Conservation (phyloP, 2,113 vertebrate species). For the Porphyrio hochstetteri region DNA sequence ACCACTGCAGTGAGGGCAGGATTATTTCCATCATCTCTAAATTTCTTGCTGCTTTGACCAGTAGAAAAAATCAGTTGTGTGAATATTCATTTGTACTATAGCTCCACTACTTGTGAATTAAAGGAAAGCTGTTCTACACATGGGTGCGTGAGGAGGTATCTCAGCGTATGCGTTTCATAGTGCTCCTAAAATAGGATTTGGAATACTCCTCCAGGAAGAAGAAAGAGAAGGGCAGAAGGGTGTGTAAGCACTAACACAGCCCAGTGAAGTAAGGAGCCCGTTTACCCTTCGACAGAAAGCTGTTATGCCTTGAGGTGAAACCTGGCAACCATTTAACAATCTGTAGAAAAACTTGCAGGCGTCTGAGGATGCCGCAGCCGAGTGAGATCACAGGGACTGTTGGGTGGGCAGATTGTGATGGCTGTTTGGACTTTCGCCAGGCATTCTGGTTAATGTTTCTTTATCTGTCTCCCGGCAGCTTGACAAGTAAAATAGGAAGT, state of each 20-base stretch:
- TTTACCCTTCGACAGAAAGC: not conserved
- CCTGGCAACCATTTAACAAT: not conserved
- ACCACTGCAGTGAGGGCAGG: not conserved
- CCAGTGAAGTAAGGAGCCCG: not conserved
- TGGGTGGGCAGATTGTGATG: not conserved
- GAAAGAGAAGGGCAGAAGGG: not conserved
- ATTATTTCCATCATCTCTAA: not conserved
- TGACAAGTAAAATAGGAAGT: not conserved
- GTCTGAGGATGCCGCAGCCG: not conserved
- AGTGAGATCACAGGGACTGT: not conserved
- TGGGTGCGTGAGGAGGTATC: not conserved
- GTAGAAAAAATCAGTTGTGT: not conserved
- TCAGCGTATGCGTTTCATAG: not conserved
- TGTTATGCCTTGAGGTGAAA: not conserved
- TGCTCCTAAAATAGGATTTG: not conserved
- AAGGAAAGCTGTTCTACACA: not conserved
- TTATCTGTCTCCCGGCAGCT: not conserved
- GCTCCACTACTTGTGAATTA: not conserved
- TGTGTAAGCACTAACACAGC: not conserved
- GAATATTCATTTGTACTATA: not conserved
- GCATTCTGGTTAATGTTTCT: not conserved
- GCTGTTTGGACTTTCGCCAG: not conserved
- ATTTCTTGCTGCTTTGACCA: not conserved
- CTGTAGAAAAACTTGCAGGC: not conserved
- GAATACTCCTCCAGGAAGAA: not conserved